A percentile compares a stretch with the other conserved stretches of the same genome.
These are phyloP conservation scores for Lasioglossum morio DNA, from an alignment of 2,888 invertebrate genomes.

Conservation along the genomic window DNA sequence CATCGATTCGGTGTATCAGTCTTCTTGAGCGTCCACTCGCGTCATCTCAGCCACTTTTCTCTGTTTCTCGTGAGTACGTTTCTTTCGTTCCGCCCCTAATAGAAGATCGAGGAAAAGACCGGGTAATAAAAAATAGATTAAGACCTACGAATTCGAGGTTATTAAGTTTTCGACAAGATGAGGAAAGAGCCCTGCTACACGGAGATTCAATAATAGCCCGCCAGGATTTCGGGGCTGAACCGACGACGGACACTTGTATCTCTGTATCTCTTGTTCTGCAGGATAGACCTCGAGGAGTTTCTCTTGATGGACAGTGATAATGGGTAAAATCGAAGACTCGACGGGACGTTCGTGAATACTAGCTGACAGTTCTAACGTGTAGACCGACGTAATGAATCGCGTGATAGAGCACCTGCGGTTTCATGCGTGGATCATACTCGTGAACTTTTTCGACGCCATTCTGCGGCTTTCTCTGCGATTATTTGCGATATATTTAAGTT, in stretches of 20 bases:
- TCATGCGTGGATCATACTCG: conserved; percentile 41
- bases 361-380: conserved; percentile 55
- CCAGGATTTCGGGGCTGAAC: conserved; percentile 52
- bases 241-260: conserved; percentile 47
- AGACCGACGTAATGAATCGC: conserved; percentile 60
- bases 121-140: conserved; percentile 70
- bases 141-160: conserved; percentile 62
- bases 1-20: conserved; percentile 76
- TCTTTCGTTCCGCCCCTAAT: conserved; percentile 55
- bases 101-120: conserved; percentile 63
- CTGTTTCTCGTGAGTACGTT: conserved; percentile 7
- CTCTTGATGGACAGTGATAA: conserved; percentile 24
- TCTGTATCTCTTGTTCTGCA: conserved; percentile 39
- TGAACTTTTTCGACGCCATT: conserved; percentile 24
- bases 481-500: background rate
- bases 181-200: conserved; percentile 20
- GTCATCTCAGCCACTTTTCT: conserved; percentile 28
- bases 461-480: background rate
- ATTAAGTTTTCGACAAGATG: conserved; percentile 65
- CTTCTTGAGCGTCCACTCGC: conserved; percentile 54
- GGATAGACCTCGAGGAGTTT: conserved; percentile 40
- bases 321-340: conserved; percentile 32
- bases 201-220: conserved; percentile 38
- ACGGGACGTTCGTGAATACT: conserved; percentile 35
- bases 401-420: conserved; percentile 67